Evolutionary conservation across 2,797 vertebrate genomes (phyloP), one percentile per base, ranked within the genome.

Genomic region (Erithacus rubecula): DNA sequence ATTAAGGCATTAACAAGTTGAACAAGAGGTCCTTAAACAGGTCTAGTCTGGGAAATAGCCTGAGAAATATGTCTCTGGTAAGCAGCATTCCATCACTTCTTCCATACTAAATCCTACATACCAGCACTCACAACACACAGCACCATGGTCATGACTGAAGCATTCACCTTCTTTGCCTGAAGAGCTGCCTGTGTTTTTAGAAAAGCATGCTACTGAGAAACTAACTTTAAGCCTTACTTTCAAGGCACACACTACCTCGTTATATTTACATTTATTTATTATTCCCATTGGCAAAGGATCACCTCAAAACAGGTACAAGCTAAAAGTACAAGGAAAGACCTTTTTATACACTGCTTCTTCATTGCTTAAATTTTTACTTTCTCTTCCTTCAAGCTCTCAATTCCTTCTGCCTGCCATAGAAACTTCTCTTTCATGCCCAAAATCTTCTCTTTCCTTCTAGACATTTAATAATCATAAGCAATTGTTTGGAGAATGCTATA

Each of bases 1-100:
- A 96, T 95, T 96, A 96, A 90, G 59, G 95, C 47, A 95, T 94
- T 96, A 95, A 81, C 51, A 72, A 94, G 63, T 93, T 90, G 88
- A 95, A 90, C 89, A 94, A 93, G 91, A 93, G 86, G 82, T 89
- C 94, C 53, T 96, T 94, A 78, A 95, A 93, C 71, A 95, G 62
- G 43, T 83, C 76, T 68, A 86, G 84, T 81, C 84, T 93, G 85
- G 69, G 89, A 95, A 96, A 71, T 8, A 80, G 49, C 17, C 34
- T 43, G 52, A 95, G 52, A 93, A 90, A 43, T 58, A 3, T 3
- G 30, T 43, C 71, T 71, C 56, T 44, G 16, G 86, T 56, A 92
- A 95, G 80, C 49, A 89, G 86, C 90, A 96, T 95, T 95, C 91
- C 80, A 67, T 44, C 47, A 52, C 47, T 88, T n/a, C 69, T 93